Percentiles rank a stretch among this genome's conserved stretches.
These are phyloP conservation scores for Microtus ochrogaster DNA, from an alignment of 2,113 vertebrate genomes.

Conservation along the genomic window DNA sequence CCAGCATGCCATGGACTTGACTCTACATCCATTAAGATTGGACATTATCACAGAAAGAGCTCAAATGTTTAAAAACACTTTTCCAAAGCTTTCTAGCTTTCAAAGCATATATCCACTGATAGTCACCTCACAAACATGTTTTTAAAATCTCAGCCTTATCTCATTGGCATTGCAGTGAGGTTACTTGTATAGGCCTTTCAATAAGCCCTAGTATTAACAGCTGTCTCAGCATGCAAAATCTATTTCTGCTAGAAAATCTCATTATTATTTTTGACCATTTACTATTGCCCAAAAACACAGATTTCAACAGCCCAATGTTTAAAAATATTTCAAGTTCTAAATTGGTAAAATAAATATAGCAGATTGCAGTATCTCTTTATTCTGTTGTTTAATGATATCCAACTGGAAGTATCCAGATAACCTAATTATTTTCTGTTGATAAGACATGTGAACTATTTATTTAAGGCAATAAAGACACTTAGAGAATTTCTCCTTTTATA, in stretches of 20 bases:
- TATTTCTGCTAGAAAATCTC: constrained; percentile 31
- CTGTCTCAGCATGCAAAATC: constrained; percentile 8
- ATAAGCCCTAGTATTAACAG: constrained; percentile 18
- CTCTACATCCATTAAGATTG: not conserved
- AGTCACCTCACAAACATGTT: not conserved
- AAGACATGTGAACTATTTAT: not conserved
- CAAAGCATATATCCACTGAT: not conserved
- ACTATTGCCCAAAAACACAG: constrained; percentile 18
- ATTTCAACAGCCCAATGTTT: not conserved
- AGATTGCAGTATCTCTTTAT: constrained; percentile 11
- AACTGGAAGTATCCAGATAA: not conserved
- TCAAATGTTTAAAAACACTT: not conserved
- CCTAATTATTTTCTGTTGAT: constrained; percentile 3
- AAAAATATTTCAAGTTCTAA: constrained; percentile 37
- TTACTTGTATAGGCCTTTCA: not conserved
- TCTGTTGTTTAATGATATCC: constrained; percentile 1
- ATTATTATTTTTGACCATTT: not conserved
- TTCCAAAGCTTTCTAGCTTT: not conserved
- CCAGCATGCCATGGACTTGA: not conserved
- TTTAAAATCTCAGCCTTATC: constrained; percentile 14
- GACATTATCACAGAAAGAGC: not conserved
- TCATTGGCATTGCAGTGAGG: not conserved
- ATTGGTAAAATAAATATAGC: constrained; percentile 14
- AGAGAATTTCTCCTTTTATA: not conserved
- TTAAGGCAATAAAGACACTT: not conserved